Conservation (phyloP, 2,113 vertebrate genomes). For the Illadopsis cleaveri region DNA sequence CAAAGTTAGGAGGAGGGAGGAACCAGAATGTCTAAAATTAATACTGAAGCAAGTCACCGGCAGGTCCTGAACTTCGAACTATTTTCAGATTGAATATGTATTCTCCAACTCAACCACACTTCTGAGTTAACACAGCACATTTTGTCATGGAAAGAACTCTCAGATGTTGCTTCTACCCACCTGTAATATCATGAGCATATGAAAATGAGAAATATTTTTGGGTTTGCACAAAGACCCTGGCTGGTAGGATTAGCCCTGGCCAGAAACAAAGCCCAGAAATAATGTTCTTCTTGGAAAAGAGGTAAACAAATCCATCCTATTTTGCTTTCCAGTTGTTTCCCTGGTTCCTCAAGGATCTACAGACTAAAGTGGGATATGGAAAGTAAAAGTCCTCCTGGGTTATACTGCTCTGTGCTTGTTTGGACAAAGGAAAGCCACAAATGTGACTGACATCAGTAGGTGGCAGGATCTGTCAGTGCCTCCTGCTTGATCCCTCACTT, state of each 20-base stretch:
- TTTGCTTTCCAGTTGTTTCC: background rate
- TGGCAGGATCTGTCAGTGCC: background rate
- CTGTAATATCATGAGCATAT: background rate
- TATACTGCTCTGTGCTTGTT: background rate
- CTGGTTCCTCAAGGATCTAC: background rate
- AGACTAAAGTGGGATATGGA: background rate
- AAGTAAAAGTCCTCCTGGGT: background rate
- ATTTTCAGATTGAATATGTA: background rate
- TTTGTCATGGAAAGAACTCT: background rate
- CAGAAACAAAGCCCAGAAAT: background rate
- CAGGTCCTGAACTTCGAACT: conserved; percentile 22
- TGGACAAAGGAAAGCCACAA: background rate
- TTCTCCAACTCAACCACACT: background rate
- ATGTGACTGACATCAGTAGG: background rate
- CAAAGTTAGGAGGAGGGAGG: conserved; percentile 22
- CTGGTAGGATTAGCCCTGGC: background rate
- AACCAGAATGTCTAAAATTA: conserved; percentile 49
- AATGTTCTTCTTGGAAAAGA: background rate
- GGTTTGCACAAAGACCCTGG: background rate
- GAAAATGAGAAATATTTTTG: background rate
- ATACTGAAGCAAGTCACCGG: background rate
- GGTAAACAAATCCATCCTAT: background rate
- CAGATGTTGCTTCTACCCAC: background rate
- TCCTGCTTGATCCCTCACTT: background rate
- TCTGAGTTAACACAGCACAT: background rate